Conservation (phyloP, 2,113 vertebrate genomes). For the Chloroceryle aenea region DNA sequence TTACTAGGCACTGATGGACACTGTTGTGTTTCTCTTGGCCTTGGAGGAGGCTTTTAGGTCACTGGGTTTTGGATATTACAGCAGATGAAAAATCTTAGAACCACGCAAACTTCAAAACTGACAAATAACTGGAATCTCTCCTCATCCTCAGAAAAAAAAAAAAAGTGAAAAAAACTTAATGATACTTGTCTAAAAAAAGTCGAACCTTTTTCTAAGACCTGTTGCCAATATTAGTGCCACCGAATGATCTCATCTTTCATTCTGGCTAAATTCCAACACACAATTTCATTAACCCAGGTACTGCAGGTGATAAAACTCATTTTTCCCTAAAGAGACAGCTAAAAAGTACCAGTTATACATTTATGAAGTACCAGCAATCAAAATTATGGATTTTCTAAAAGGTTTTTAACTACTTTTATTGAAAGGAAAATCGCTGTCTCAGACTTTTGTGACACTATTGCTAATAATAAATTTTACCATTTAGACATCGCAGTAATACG, state of each 20-base stretch:
- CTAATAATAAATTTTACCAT: constrained; percentile 87
- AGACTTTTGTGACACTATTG: constrained; percentile 86
- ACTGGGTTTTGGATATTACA: constrained; percentile 56
- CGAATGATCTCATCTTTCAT: constrained; percentile 85
- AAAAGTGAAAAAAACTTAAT: neutral
- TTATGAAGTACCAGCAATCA: constrained; percentile 90
- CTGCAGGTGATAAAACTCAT: constrained; percentile 89
- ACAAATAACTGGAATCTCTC: constrained; percentile 47
- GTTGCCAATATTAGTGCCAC: constrained; percentile 82
- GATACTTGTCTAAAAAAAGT: constrained; percentile 73
- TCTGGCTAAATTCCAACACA: constrained; percentile 85
- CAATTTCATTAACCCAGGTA: constrained; percentile 90
- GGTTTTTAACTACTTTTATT: constrained; percentile 91
- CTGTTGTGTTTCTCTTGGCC: constrained; percentile 80
- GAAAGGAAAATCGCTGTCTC: constrained; percentile 89
- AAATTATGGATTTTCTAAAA: constrained; percentile 92
- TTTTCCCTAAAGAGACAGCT: constrained; percentile 90
- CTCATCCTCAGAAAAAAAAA: constrained; percentile 45
- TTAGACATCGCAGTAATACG: constrained; percentile 79
- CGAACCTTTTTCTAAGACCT: constrained; percentile 79
- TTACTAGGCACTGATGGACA: constrained; percentile 76
- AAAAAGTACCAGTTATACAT: constrained; percentile 91
- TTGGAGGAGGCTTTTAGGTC: constrained; percentile 58
- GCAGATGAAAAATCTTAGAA: constrained; percentile 58
- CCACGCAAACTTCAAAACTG: constrained; percentile 68